Evolutionary conservation across 2,113 vertebrate genomes (phyloP).

Genomic region (Aptenodytes forsteri): DNA sequence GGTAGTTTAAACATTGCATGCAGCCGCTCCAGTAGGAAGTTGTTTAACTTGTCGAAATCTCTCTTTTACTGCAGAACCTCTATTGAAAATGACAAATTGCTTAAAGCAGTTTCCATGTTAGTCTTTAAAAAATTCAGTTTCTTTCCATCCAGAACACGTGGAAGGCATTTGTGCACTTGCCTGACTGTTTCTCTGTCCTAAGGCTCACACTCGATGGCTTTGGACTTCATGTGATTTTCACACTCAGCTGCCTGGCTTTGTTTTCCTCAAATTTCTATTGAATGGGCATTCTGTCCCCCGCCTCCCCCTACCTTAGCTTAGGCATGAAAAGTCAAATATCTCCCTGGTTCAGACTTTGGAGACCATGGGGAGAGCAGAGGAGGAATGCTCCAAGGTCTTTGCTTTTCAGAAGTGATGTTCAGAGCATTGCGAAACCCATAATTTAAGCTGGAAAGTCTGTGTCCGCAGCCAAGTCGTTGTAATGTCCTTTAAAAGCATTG

Average conservation of each 20-base stretch:
- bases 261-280: neutral
- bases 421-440: neutral
- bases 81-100: slow-evolving; percentile 72
- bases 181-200: slow-evolving; percentile 47
- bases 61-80: slow-evolving; percentile 9
- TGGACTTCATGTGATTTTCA: slow-evolving; percentile 1
- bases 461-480: neutral
- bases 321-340: neutral
- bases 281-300: neutral
- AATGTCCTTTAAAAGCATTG: neutral
- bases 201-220: neutral
- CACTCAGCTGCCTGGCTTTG: neutral
- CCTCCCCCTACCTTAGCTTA: neutral
- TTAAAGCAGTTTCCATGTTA: slow-evolving; percentile 64
- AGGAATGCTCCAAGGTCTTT: neutral
- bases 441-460: neutral
- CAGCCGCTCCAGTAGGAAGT: neutral
- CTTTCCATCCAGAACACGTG: slow-evolving; percentile 51
- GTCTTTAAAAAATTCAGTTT: slow-evolving; percentile 55
- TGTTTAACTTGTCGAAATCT: slow-evolving; percentile 46
- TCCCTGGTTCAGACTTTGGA: neutral
- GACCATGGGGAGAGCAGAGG: neutral
- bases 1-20: neutral
- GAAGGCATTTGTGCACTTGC: slow-evolving; percentile 65
- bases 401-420: neutral